Conservation (phyloP, 1,140 invertebrate species). For the Planococcus citri region DNA sequence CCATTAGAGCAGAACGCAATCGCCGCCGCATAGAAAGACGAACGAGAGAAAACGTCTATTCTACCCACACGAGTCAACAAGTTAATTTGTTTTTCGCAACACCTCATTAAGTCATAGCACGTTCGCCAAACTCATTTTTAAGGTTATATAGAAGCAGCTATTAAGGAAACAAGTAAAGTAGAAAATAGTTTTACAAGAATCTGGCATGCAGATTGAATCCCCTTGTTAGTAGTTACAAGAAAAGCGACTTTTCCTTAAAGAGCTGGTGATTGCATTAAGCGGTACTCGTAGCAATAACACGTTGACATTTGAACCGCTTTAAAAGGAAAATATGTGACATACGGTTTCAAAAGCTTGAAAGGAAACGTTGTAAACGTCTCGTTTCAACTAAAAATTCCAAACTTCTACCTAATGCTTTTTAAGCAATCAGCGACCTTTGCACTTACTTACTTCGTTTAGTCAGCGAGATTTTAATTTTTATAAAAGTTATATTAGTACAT, state of each 20-base stretch:
- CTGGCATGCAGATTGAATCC: background rate
- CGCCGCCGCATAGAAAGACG: no score
- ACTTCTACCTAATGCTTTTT: background rate
- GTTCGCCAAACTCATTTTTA: background rate
- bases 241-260: constrained; percentile 7
- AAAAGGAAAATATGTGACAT: constrained; percentile 3
- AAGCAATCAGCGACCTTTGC: background rate
- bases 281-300: constrained; percentile 1
- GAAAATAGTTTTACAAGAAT: background rate
- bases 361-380: background rate
- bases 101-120: background rate
- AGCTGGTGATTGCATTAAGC: constrained; percentile 6
- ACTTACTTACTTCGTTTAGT: background rate
- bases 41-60: no score
- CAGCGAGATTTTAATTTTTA: background rate
- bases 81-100: constrained; percentile 1
- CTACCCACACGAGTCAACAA: background rate
- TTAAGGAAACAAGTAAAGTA: constrained; percentile 3
- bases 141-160: background rate
- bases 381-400: background rate
- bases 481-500: no score
- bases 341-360: constrained; percentile 2
- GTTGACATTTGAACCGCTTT: background rate
- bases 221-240: constrained; percentile 2
- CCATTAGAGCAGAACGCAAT: no score